Evolutionary conservation across 1,140 invertebrate species (phyloP).

Genomic region (Brachionus calyciflorus): DNA sequence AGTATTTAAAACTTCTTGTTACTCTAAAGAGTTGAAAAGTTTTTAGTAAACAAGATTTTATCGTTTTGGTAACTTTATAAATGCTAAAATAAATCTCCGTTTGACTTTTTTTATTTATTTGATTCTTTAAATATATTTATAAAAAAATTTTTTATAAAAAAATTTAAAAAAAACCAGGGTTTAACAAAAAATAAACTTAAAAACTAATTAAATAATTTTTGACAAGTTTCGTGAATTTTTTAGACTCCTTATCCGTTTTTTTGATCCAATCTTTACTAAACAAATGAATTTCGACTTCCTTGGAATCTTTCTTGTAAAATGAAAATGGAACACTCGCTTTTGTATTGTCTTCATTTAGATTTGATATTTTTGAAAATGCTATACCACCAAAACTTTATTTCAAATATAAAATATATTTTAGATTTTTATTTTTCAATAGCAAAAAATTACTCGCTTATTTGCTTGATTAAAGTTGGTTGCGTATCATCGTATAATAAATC

Average conservation of each 20-base stretch:
- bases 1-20: too few relatives aligned
- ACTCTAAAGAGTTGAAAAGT: too few relatives aligned
- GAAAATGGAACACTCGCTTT: slow-evolving; percentile 9
- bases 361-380: neutral
- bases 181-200: too few relatives aligned
- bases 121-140: too few relatives aligned
- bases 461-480: neutral
- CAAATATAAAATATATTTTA: neutral
- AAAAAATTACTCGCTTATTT: slow-evolving; percentile 8
- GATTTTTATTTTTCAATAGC: neutral
- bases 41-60: too few relatives aligned
- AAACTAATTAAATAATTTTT: slow-evolving; percentile 44
- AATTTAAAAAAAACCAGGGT: too few relatives aligned
- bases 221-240: slow-evolving; percentile 35
- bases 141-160: too few relatives aligned
- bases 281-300: slow-evolving; percentile 30
- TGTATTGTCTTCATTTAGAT: neutral
- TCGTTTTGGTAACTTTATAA: too few relatives aligned
- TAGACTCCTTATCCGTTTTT: slow-evolving; percentile 24
- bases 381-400: neutral
- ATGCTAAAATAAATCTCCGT: too few relatives aligned
- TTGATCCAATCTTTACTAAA: slow-evolving; percentile 23
- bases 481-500: slow-evolving; percentile 43
- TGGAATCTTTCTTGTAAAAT: slow-evolving; percentile 23
- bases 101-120: too few relatives aligned